phyloP scores from a whole-genome alignment of 2,797 vertebrate species.

The Ctenopoma multispine region DNA sequence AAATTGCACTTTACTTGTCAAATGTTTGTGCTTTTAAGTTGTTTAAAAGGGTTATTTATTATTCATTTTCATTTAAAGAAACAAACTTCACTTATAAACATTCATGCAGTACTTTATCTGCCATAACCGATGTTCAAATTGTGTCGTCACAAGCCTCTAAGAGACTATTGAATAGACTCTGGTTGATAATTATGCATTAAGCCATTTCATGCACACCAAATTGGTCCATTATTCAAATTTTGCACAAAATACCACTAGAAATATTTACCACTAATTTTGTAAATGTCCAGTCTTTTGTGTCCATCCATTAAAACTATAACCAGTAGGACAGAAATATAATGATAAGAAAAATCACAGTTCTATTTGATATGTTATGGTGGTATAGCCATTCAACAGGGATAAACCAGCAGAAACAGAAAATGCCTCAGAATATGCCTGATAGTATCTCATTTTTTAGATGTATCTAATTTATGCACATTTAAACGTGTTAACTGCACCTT shows the following conservation, averaged over 20 bases:
- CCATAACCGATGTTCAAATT: neutral
- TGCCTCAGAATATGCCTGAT: neutral
- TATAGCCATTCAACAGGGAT: too few species aligned
- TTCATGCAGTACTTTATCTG: neutral
- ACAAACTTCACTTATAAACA: neutral
- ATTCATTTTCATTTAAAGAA: conserved; percentile 2
- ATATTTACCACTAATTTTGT: neutral
- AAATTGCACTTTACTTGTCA: conserved; percentile 16
- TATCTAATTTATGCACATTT: too few species aligned
- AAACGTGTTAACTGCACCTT: too few species aligned
- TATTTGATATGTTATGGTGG: too few species aligned
- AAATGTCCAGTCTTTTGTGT: neutral
- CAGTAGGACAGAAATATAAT: too few species aligned
- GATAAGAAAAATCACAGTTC: too few species aligned
- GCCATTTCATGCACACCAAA: conserved; percentile 4
- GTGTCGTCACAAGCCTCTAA: neutral
- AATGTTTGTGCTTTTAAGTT: neutral
- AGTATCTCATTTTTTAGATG: neutral
- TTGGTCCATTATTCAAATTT: neutral
- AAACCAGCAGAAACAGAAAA: neutral
- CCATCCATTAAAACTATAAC: neutral
- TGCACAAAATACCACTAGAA: neutral
- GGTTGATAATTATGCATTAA: conserved; percentile 13
- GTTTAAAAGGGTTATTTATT: neutral
- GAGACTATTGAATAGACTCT: neutral